These are phyloP conservation scores for Willowsia nigromaculata DNA, from an alignment of 2,888 invertebrate species.

Conservation along the genomic window DNA sequence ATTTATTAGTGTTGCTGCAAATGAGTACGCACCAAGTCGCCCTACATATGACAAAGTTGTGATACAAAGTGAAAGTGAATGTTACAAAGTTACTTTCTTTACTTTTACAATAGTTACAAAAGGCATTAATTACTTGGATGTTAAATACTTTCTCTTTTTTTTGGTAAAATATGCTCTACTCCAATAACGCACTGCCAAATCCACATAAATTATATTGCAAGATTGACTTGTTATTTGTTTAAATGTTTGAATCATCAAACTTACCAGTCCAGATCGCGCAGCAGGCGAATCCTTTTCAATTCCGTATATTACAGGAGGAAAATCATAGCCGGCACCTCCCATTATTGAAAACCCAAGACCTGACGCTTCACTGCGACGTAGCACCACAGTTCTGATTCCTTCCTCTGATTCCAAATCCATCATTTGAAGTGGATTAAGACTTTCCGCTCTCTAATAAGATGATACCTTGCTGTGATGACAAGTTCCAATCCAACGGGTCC, in stretches of 20 bases:
- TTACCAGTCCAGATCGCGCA: slow-evolving; percentile 93
- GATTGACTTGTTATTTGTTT: not conserved
- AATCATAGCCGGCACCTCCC: slow-evolving; percentile 88
- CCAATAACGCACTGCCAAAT: slow-evolving; percentile 12
- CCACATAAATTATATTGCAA: slow-evolving; percentile 9
- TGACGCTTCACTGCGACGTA: slow-evolving; percentile 76
- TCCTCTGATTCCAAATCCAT: slow-evolving; percentile 75
- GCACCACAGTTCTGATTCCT: slow-evolving; percentile 77
- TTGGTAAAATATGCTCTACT: not conserved
- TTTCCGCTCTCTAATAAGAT: not conserved
- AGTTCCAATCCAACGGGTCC: slow-evolving; percentile 9
- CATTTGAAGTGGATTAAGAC: not conserved
- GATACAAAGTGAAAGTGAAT: slow-evolving; percentile 1
- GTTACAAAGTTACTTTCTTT: not conserved
- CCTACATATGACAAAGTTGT: not conserved
- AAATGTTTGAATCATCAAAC: slow-evolving; percentile 78
- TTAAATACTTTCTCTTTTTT: not conserved
- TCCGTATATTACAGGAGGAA: slow-evolving; percentile 95
- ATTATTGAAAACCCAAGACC: slow-evolving; percentile 92
- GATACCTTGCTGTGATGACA: slow-evolving; percentile 3
- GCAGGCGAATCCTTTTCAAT: slow-evolving; percentile 96
- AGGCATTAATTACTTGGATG: not conserved
- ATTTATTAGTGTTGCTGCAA: not conserved
- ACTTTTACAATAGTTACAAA: not conserved
- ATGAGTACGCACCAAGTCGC: not conserved